These are phyloP conservation scores for Ditula angustiorana DNA, from an alignment of 2,888 invertebrate genomes.

Conservation along the genomic window DNA sequence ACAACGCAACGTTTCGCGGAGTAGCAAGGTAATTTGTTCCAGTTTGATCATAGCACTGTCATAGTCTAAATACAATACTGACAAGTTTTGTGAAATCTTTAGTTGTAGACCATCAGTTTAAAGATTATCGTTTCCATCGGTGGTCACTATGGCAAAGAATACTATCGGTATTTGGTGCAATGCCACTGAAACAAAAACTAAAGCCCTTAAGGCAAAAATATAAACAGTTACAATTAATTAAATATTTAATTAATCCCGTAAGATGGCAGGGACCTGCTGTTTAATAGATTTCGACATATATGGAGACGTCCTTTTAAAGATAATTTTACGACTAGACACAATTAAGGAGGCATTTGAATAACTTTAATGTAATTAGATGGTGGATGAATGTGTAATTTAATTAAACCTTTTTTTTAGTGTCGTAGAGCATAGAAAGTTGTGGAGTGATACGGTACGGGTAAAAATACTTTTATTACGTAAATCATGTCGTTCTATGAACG, in stretches of 20 bases:
- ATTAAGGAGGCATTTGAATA: slow-evolving; percentile 27
- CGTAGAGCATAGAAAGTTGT: background rate
- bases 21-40: too few species aligned
- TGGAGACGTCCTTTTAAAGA: background rate
- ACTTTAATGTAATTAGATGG: slow-evolving; percentile 12
- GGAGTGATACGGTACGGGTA: background rate
- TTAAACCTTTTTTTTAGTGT: slow-evolving; percentile 13
- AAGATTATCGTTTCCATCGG: too few species aligned
- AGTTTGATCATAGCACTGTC: too few species aligned
- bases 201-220: too few species aligned
- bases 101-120: background rate
- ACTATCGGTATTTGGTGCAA: too few species aligned
- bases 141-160: too few species aligned
- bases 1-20: too few species aligned
- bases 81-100: too few species aligned
- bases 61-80: too few species aligned
- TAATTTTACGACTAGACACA: slow-evolving; percentile 16
- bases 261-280: background rate
- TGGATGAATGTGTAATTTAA: slow-evolving; percentile 10
- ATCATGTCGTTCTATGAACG: too few species aligned
- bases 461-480: too few species aligned
- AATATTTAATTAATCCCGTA: background rate
- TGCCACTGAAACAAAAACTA: background rate
- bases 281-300: background rate
- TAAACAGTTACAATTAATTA: background rate